Conservation (phyloP, 2,797 vertebrate species). For the Sebastes minor region DNA sequence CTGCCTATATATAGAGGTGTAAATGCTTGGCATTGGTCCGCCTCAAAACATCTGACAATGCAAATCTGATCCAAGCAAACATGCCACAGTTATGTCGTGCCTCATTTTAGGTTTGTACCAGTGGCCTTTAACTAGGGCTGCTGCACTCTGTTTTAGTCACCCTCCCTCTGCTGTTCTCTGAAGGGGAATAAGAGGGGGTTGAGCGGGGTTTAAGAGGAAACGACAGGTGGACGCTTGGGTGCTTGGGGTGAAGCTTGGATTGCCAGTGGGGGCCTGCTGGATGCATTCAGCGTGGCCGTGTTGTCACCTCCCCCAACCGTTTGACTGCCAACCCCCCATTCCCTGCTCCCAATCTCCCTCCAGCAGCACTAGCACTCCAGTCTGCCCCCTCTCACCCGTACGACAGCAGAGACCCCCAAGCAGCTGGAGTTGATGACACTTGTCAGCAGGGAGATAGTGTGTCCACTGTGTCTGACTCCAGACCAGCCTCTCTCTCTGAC, state of each 20-base stretch:
- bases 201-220: constrained; percentile 52
- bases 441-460: constrained; percentile 71
- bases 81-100: constrained; percentile 65
- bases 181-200: constrained; percentile 3
- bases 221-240: constrained; percentile 66
- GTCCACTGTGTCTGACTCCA: constrained; percentile 56
- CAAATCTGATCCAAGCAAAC: constrained; percentile 77
- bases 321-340: constrained; percentile 39
- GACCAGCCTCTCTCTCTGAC: constrained; percentile 42
- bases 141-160: background rate
- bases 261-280: constrained; percentile 59
- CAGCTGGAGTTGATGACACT: constrained; percentile 72
- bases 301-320: constrained; percentile 65
- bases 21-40: constrained; percentile 45
- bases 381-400: constrained; percentile 44
- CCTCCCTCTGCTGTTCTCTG: constrained; percentile 16
- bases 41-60: constrained; percentile 73
- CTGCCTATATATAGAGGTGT: constrained; percentile 61
- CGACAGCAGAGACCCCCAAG: constrained; percentile 64
- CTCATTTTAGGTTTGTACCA: constrained; percentile 69
- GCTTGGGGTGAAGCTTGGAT: constrained; percentile 63
- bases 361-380: constrained; percentile 40
- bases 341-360: constrained; percentile 19
- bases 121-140: constrained; percentile 51
- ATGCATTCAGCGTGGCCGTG: constrained; percentile 64